Percentiles rank a stretch among this genome's conserved stretches.
phyloP scores from a whole-genome alignment of 2,113 vertebrate species.

The Hyaena hyaena region DNA sequence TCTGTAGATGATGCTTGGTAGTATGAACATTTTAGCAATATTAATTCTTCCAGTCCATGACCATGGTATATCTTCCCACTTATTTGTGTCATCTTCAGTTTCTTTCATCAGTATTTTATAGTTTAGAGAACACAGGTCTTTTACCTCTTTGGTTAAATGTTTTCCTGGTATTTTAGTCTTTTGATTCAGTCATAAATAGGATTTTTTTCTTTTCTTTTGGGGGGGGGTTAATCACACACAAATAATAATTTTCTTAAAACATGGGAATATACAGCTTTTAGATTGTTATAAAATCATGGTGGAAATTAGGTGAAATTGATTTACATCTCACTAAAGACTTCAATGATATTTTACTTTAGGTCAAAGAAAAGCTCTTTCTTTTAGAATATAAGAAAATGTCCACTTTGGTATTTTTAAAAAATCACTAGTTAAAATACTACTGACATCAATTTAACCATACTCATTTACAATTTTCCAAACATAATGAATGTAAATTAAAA shows the following conservation, averaged over 20 bases:
- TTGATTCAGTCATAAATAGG: not conserved
- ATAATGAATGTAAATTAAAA: not conserved
- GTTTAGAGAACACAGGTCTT: not conserved
- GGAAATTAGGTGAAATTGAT: not conserved
- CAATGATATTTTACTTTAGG: not conserved
- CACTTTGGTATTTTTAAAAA: not conserved
- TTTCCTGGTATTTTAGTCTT: not conserved
- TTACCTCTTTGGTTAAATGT: not conserved
- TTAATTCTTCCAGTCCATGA: not conserved
- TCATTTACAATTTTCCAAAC: slow-evolving; percentile 38
- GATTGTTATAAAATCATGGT: not conserved
- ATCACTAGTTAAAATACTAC: not conserved
- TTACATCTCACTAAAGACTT: not conserved
- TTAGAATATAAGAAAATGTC: not conserved
- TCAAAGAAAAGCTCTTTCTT: not conserved
- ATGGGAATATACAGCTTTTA: not conserved
- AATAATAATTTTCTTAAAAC: not conserved
- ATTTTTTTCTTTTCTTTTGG: not conserved
- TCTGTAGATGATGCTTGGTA: not conserved
- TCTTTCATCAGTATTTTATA: not conserved
- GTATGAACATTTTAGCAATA: not conserved
- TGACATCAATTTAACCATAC: not conserved
- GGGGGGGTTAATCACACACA: not conserved
- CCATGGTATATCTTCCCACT: not conserved
- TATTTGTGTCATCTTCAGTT: not conserved